Evolutionary conservation across 2,113 vertebrate species (phyloP).

Genomic region (Ciconia maguari): DNA sequence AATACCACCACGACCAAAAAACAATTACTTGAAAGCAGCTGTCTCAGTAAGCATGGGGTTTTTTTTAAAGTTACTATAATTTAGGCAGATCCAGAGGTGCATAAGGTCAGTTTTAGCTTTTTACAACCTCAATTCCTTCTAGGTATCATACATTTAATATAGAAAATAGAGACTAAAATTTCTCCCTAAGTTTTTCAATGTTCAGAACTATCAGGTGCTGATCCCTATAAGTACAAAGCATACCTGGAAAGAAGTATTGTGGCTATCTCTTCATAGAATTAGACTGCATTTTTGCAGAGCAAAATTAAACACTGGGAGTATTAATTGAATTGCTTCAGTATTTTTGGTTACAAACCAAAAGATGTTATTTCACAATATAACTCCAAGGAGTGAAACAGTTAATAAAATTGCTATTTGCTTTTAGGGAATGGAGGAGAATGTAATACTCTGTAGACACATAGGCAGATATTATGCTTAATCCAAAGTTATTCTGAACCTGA

Average conservation of each 20-base stretch:
- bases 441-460: background rate
- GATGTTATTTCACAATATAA: background rate
- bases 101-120: background rate
- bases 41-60: background rate
- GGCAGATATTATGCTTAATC: background rate
- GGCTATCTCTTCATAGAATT: background rate
- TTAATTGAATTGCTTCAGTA: background rate
- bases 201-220: background rate
- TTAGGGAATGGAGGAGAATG: background rate
- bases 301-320: background rate
- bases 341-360: background rate
- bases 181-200: fast-evolving
- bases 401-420: background rate
- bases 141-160: background rate
- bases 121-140: background rate
- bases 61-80: background rate
- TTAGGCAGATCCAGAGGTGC: background rate
- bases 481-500: slow-evolving; percentile 24
- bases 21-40: background rate
- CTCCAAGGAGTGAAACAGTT: background rate
- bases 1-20: fast-evolving
- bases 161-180: background rate
- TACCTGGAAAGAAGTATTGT: background rate
- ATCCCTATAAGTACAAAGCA: background rate
- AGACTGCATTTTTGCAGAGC: background rate